Conservation (phyloP, 2,888 invertebrate species). For the Hirtodrosophila histrioides region DNA sequence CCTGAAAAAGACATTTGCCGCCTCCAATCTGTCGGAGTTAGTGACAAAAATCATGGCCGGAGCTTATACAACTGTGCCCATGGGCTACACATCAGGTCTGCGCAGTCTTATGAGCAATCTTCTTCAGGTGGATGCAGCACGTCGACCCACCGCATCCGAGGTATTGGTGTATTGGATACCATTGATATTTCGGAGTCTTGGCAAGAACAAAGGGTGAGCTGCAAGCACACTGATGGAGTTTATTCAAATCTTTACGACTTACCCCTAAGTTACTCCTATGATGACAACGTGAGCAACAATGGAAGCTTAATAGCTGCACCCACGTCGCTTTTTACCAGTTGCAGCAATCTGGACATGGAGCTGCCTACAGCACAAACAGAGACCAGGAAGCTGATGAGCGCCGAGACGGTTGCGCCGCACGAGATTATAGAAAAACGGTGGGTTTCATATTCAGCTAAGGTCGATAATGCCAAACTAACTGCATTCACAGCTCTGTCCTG, state of each 20-base stretch:
- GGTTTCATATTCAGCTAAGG: not conserved
- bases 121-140: constrained; percentile 87
- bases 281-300: constrained; percentile 70
- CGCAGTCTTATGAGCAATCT: constrained; percentile 87
- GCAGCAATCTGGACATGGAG: constrained; percentile 59
- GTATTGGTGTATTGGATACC: constrained; percentile 86
- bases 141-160: constrained; percentile 87
- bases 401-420: constrained; percentile 81
- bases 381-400: constrained; percentile 83
- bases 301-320: constrained; percentile 48
- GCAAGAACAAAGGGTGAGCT: constrained; percentile 83
- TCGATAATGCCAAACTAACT: too few relatives aligned
- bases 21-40: constrained; percentile 89
- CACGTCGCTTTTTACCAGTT: constrained; percentile 36
- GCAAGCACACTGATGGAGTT: too few relatives aligned
- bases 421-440: constrained; percentile 82
- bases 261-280: constrained; percentile 77
- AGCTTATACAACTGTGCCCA: constrained; percentile 88
- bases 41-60: constrained; percentile 91
- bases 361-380: constrained; percentile 81
- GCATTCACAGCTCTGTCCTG: constrained; percentile 84
- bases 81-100: constrained; percentile 87
- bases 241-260: too few relatives aligned
- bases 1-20: constrained; percentile 89
- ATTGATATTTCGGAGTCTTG: constrained; percentile 84